These are phyloP conservation scores for Thunnus thynnus DNA, from an alignment of 2,113 vertebrate species.

Conservation along the genomic window DNA sequence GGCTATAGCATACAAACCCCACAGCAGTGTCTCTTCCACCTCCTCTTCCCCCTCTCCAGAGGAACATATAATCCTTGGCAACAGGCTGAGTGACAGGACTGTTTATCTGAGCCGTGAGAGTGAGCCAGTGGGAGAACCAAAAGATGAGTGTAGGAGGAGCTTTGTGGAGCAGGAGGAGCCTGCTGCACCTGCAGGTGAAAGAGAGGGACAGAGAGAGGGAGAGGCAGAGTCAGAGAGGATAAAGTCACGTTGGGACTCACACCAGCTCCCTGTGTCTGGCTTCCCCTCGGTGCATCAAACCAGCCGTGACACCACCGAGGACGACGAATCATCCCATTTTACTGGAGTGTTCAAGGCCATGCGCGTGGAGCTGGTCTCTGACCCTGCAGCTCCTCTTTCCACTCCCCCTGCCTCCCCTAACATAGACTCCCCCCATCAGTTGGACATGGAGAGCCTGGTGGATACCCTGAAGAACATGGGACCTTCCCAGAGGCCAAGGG, in stretches of 20 bases:
- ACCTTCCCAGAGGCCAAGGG: constrained; percentile 81
- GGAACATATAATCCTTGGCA: constrained; percentile 32
- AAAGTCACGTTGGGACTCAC: constrained; percentile 52
- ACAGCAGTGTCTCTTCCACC: constrained; percentile 27
- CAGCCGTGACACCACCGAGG: background rate
- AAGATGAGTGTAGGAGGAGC: constrained; percentile 59
- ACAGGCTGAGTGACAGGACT: constrained; percentile 51
- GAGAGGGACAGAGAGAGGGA: constrained; percentile 30
- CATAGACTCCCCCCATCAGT: constrained; percentile 69
- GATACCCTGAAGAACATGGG: constrained; percentile 93
- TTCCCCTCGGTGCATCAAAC: background rate
- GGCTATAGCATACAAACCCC: constrained; percentile 26
- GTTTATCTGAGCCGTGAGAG: constrained; percentile 55
- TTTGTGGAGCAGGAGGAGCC: constrained; percentile 71
- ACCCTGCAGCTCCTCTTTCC: constrained; percentile 34
- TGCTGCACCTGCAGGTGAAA: constrained; percentile 66
- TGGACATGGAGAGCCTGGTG: constrained; percentile 90
- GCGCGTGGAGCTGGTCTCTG: constrained; percentile 78
- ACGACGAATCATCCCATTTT: background rate
- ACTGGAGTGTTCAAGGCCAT: constrained; percentile 82
- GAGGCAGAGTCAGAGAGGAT: constrained; percentile 44
- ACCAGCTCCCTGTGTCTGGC: constrained; percentile 7
- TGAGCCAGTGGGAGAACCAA: constrained; percentile 46
- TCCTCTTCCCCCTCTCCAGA: constrained; percentile 30
- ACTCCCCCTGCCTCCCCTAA: constrained; percentile 75